Base-by-base conservation (phyloP, 2,888 invertebrate genomes). In the Tridacna crocea region DNA sequence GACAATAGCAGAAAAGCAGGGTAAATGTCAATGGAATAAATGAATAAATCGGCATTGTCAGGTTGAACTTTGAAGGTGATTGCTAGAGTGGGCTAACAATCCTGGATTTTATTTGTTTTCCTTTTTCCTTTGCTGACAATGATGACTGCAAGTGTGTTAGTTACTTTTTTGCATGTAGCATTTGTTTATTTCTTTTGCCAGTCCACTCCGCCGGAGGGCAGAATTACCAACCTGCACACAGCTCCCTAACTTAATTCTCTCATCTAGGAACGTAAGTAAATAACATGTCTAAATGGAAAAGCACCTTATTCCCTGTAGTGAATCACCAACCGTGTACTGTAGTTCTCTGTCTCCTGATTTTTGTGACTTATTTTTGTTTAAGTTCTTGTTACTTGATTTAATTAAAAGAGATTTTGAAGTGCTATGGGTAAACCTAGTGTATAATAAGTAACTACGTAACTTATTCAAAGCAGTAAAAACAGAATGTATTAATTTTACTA, bases 151-250 rank as follows among this genome's bases (percentile, higher is more conserved):
- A 58, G 58, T n/a, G 58, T 58, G 58, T 58, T 58, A 19, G 58
- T 58, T 58, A 58, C 58, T n/a, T 77, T n/a, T 81, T 46, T 73
- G 76, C 76, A 76, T 77, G 82, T 65, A 72, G 75, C 70, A 58
- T 78, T 75, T 83, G 72, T 83, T 78, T 83, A 75, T 83, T 80
- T 83, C 80, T 83, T 80, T 83, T 83, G 76, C 79, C 85, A 85
- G 85, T 85, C 83, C 85, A 85, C 65, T 72, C 81, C 58, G 74
- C 76, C 26, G 81, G 83, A 77, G 81, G 83, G 36, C 85, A 78
- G 83, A 80, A 73, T 58, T 83, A 83, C 73, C 85, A 80, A 79
- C 83, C 79, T 72, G 66, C 80, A 68, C 85, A 85, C 82, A 83
- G 81, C 81, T 68, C 72, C 77, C 72, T 70, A 77, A 78, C 72